Percentiles rank a stretch among this genome's conserved stretches.
Conservation (phyloP, 2,113 vertebrate species). For the Numida meleagris region DNA sequence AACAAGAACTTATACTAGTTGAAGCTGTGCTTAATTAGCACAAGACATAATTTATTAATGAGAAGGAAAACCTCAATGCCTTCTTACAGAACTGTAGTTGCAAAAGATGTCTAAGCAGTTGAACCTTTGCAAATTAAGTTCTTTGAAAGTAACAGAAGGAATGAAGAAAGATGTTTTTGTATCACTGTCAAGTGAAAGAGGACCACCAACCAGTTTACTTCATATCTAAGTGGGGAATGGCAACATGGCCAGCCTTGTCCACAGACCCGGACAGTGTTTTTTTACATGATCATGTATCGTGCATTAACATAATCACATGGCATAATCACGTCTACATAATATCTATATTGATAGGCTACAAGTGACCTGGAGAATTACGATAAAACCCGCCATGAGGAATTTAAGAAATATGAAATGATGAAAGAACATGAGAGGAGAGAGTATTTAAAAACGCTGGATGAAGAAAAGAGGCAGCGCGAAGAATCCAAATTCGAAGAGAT, state of each 20-base stretch:
- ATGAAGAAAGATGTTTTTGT: not conserved
- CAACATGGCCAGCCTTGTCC: not conserved
- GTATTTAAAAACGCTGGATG: constrained; percentile 90
- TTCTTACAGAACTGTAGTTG: not conserved
- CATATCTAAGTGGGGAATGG: not conserved
- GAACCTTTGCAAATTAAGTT: not conserved
- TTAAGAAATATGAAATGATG: constrained; percentile 97
- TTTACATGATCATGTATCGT: not conserved
- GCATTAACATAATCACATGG: not conserved
- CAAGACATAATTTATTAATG: not conserved
- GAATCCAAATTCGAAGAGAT: constrained; percentile 93
- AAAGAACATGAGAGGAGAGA: constrained; percentile 94
- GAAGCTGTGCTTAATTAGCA: not conserved
- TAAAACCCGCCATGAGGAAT: constrained; percentile 94
- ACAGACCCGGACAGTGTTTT: not conserved
- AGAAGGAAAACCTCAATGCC: not conserved
- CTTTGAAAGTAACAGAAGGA: not conserved
- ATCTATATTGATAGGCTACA: constrained; percentile 83
- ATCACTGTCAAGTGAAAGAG: not conserved
- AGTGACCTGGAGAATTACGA: constrained; percentile 95
- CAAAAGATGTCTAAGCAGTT: not conserved
- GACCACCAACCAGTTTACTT: not conserved
- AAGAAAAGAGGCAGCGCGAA: constrained; percentile 88
- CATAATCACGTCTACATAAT: not conserved
- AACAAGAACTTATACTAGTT: not conserved